Evolutionary conservation across 1,140 invertebrate genomes (phyloP), one percentile per base, ranked within the genome.

Genomic region (Tetragonula clypearis): DNA sequence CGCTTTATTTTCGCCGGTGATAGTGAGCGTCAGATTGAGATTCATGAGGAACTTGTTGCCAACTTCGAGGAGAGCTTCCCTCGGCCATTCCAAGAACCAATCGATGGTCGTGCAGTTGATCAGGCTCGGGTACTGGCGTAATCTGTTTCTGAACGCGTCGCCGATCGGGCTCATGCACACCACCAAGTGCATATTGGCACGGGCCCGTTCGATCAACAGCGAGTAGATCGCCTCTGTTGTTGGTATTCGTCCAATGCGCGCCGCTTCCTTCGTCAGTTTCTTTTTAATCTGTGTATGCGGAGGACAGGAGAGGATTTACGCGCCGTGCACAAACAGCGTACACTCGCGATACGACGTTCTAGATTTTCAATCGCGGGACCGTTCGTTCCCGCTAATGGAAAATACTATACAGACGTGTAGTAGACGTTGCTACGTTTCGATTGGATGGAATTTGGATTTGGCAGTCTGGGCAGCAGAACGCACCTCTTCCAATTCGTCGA

Each of bases 41-140:
- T 96, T 96, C 66, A 94, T 94, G 58, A 97, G 94, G 93, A 97
- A 97, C 94, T 97, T 97, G 88, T 96, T 95, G 56, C 97, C 97
- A 17, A 98, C 97, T 95, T 98, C 98, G 19, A 98, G 94, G 26
- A 98, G 94, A n/a, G 98, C 98, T 92, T 98, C 97, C 80, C 96
- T 95, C 0, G 98, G 97, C 98, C 98, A 99, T 91, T 98, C 97
- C 91, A 96, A 95, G 92, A 98, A 98, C 97, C 98, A 98, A 94
- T 98, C 97, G 56, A 98, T 98, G 11, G 98, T 98, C 8, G 97
- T 98, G 88, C 96, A 97, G 94, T 98, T 98, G 68, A 98, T 96
- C 86, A 98, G 94, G 12, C 97, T 96, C 53, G 98, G 98, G 95
- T 98, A 98, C 94, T 98, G 97, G 68, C 98, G 96, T 87, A 98